These are phyloP conservation scores for Nothoprocta perdicaria DNA, from an alignment of 2,113 vertebrate species.

Conservation along the genomic window DNA sequence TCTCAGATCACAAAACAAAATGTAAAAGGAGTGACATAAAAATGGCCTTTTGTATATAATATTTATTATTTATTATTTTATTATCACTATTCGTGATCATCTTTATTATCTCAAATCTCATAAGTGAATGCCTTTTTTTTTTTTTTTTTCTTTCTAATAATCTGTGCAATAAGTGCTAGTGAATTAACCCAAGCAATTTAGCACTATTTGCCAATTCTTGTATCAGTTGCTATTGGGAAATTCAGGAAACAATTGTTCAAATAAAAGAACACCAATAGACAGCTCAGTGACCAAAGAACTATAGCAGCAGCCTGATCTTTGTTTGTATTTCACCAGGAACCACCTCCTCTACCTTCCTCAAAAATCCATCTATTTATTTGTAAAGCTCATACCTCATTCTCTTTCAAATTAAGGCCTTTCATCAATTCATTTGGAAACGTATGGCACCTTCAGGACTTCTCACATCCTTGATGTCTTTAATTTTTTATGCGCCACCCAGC, in stretches of 20 bases:
- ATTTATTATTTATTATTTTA: too few species aligned
- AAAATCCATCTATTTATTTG: conserved; percentile 65
- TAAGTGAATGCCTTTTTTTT: conserved; percentile 61
- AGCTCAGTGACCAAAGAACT: neutral
- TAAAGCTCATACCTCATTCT: conserved; percentile 74
- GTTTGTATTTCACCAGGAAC: conserved; percentile 49
- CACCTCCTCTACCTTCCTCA: conserved; percentile 21
- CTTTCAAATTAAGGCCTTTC: conserved; percentile 75
- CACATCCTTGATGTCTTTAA: conserved; percentile 55
- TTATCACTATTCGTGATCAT: too few species aligned
- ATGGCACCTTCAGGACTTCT: conserved; percentile 65
- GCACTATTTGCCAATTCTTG: conserved; percentile 61
- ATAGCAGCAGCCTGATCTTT: neutral
- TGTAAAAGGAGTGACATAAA: too few species aligned
- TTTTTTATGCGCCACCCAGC: conserved; percentile 62
- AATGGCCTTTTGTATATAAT: too few species aligned
- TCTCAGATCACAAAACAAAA: neutral
- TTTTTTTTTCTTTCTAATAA: conserved; percentile 66
- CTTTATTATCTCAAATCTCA: neutral
- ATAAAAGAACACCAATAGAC: conserved; percentile 27
- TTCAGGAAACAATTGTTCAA: conserved; percentile 72
- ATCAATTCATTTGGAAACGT: conserved; percentile 73
- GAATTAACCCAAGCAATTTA: conserved; percentile 68
- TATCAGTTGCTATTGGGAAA: conserved; percentile 57
- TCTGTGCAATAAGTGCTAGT: conserved; percentile 53